phyloP scores from a whole-genome alignment of 2,113 vertebrate genomes.

The Laticauda colubrina region DNA sequence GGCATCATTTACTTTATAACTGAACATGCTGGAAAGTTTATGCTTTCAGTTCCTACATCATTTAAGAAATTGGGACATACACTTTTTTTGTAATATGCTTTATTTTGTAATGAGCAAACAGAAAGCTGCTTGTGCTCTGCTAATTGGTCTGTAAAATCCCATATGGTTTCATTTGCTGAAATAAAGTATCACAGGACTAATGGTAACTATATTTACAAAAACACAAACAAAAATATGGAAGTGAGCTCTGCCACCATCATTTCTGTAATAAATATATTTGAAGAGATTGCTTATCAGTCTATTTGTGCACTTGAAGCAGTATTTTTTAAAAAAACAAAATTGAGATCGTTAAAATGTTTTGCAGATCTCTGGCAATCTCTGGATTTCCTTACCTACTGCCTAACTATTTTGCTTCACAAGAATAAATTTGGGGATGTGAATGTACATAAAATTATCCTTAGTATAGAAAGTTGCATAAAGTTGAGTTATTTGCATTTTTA shows the following conservation, averaged over 20 bases:
- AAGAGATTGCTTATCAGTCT: not conserved
- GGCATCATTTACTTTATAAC: slow-evolving; percentile 43
- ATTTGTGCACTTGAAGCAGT: not conserved
- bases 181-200: slow-evolving; percentile 6
- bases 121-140: slow-evolving; percentile 9
- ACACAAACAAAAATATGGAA: not conserved
- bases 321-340: not conserved
- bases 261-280: not conserved
- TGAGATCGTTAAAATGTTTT: not conserved
- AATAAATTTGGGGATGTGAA: not conserved
- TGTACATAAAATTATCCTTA: not conserved
- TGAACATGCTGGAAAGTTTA: slow-evolving; percentile 37
- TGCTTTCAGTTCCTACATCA: slow-evolving; percentile 16
- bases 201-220: not conserved
- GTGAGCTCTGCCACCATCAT: not conserved
- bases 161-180: slow-evolving; percentile 24
- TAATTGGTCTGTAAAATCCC: slow-evolving; percentile 50
- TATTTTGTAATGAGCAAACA: not conserved
- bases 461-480: not conserved
- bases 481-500: not conserved
- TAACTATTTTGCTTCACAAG: not conserved
- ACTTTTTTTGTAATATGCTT: not conserved
- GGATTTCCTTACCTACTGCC: not conserved
- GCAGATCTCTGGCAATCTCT: not conserved
- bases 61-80: not conserved